Conservation (phyloP, 2,113 vertebrate species). For the Lophius piscatorius region DNA sequence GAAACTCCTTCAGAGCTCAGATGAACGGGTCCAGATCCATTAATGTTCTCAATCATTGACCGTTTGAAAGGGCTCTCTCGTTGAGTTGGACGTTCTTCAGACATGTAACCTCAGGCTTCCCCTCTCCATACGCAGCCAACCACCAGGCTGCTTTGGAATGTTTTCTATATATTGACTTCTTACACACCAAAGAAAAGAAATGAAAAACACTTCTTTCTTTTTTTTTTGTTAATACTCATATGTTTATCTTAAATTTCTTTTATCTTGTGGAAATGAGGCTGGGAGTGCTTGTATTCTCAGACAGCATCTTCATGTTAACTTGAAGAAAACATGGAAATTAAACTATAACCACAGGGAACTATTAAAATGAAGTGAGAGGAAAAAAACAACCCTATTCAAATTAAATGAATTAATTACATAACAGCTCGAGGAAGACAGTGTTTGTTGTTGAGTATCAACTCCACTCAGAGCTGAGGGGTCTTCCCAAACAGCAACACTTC, state of each 20-base stretch:
- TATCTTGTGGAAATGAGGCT: slow-evolving; percentile 7
- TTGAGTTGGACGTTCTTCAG: slow-evolving; percentile 9
- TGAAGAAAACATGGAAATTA: slow-evolving; percentile 19
- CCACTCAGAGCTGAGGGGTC: slow-evolving; percentile 32
- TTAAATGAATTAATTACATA: slow-evolving; percentile 28
- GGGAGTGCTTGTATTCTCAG: neutral
- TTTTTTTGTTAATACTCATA: slow-evolving; percentile 16
- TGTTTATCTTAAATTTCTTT: too few species aligned
- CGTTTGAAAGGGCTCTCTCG: neutral
- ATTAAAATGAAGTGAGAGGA: too few species aligned
- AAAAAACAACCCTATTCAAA: slow-evolving; percentile 30
- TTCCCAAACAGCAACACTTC: slow-evolving; percentile 63
- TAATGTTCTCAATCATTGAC: too few species aligned
- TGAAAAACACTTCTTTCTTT: neutral
- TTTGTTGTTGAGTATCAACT: slow-evolving; percentile 70
- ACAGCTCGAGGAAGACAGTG: slow-evolving; percentile 80
- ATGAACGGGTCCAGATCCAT: too few species aligned
- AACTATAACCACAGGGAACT: slow-evolving; percentile 18
- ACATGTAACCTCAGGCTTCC: slow-evolving; percentile 23
- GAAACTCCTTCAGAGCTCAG: neutral
- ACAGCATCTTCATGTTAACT: slow-evolving; percentile 22
- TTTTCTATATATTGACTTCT: slow-evolving; percentile 30
- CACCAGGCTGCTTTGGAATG: slow-evolving; percentile 59
- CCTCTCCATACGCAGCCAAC: slow-evolving; percentile 14
- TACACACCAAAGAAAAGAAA: slow-evolving; percentile 12